Percentiles rank a stretch among this genome's conserved stretches.
Evolutionary conservation across 2,888 invertebrate species (phyloP).

Genomic region (Caenorhabditis panamensis): DNA sequence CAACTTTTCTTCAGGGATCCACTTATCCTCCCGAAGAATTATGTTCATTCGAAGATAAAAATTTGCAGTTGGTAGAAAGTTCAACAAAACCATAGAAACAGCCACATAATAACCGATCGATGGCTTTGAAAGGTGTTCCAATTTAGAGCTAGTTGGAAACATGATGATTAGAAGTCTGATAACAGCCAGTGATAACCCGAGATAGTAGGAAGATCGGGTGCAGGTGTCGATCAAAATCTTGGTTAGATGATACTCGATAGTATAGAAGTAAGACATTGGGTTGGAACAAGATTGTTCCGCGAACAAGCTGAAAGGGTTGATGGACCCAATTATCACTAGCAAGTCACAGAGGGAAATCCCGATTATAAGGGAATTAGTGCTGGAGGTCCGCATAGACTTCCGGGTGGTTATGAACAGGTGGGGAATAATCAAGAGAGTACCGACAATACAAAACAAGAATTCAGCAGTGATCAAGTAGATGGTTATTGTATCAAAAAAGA

Average conservation of each 20-base stretch:
- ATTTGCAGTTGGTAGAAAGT: neutral
- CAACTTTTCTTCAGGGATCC: neutral
- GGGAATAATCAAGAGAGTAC: no score
- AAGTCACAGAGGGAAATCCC: constrained; percentile 30
- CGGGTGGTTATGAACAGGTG: no score
- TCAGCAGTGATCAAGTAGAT: no score
- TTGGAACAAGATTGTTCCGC: no score
- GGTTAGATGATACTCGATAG: no score
- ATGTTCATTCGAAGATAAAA: neutral
- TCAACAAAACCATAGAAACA: neutral
- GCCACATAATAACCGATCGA: neutral
- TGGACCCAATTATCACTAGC: no score
- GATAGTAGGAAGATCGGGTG: neutral
- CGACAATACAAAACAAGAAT: no score
- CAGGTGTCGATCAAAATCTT: no score
- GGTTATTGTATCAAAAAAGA: no score
- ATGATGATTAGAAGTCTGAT: neutral
- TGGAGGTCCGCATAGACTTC: no score
- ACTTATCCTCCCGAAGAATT: neutral
- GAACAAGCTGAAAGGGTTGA: no score
- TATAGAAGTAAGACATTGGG: no score
- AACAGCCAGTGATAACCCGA: neutral
- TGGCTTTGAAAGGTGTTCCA: neutral
- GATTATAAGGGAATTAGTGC: constrained; percentile 22
- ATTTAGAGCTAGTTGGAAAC: neutral